Base-by-base conservation (phyloP, 2,888 invertebrate species). In the Dione vanillae region DNA sequence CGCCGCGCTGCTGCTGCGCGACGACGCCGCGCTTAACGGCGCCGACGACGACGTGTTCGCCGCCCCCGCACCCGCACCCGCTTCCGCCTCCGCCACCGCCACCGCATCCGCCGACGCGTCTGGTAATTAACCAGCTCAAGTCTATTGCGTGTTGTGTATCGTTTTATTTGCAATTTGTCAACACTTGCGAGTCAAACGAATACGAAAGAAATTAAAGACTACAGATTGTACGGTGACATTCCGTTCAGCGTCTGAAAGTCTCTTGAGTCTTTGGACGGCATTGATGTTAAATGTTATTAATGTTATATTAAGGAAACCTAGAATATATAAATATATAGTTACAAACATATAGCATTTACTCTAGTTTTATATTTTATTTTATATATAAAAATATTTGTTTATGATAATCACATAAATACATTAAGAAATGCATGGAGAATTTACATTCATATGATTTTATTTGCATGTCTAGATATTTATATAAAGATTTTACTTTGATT, bases 31-130 rank as follows among this genome's bases (percentile, higher is more conserved):
- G 76, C 89, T 89, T 81, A 90, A 91, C 84, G 92, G 90, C 71
- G 82, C 80, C 75, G 92, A 90, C 79, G 93, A 93, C 82, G 93
- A 93, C 80, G 92, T 93, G 75, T 92, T 92, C 82, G 85, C 81
- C 27, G 19, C 74, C 56, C 65, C 62, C 67, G 40, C 71, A 37
- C 35, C 59, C 43, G 65, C 65, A 45, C 47, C 45, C 45, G 37
- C 62, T 43, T 14, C 66, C n/a, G 16, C 59, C 59, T 12, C 67
- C 14, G 10, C 10, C 45, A 12, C 59, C n/a, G 61, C 40, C 40
- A 9, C 51, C 43, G 65, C n/a, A n/a, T n/a, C 68, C 14, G 14
- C 9, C 16, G 69, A 59, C 9, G 58, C 59, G 16, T 37, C 67
- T n/a, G 67, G 67, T 58, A 49, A 65, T 19, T n/a, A n/a, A n/a